Percentiles rank a stretch among this genome's conserved stretches.
Evolutionary conservation across 1,140 invertebrate genomes (phyloP).

Genomic region (Aphaenogaster floridana): DNA sequence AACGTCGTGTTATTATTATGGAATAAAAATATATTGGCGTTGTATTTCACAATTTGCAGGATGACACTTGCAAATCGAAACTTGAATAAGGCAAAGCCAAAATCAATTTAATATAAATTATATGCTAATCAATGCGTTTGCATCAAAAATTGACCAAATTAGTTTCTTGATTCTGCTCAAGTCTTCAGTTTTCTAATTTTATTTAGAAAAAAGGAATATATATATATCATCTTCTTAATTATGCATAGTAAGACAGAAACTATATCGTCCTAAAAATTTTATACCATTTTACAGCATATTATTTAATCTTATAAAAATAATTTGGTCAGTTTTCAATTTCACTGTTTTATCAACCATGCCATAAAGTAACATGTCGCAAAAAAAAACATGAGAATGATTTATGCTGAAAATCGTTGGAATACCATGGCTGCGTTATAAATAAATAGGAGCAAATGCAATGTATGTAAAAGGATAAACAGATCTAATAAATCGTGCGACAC

Average conservation of each 20-base stretch:
- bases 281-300: not conserved
- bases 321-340: constrained; percentile 13
- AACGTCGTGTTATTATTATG: constrained; percentile 2
- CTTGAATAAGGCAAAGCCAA: not conserved
- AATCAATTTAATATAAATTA: constrained; percentile 22
- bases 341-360: not conserved
- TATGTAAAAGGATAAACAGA: not conserved
- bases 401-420: not conserved
- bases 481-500: constrained; percentile 44
- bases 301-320: constrained; percentile 12
- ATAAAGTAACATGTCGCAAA: not conserved
- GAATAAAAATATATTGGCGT: not conserved
- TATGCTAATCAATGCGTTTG: constrained; percentile 3
- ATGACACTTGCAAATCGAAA: constrained; percentile 9
- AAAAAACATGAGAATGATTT: not conserved
- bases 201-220: not conserved
- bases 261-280: not conserved
- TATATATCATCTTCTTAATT: not conserved
- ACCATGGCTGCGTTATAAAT: not conserved
- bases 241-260: not conserved
- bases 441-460: not conserved
- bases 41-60: not conserved
- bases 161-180: not conserved
- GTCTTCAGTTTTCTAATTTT: not conserved
- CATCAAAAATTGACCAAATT: constrained; percentile 18